Conservation (phyloP, 2,797 vertebrate genomes). For the Cossypha heuglini region DNA sequence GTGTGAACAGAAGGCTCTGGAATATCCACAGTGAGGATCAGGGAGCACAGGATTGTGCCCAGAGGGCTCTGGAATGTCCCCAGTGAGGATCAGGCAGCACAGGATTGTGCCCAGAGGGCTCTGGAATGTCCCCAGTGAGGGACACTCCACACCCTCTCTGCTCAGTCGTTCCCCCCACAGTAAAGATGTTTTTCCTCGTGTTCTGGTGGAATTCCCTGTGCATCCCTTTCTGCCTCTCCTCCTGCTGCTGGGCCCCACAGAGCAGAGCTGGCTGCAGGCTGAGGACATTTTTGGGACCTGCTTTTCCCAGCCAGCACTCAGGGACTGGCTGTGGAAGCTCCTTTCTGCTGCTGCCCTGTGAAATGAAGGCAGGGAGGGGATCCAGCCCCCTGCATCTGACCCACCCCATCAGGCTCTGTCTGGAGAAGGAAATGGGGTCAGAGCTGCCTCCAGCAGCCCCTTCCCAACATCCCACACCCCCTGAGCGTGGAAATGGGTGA, state of each 20-base stretch:
- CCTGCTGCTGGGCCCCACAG: rapidly evolving
- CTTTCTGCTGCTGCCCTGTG: background rate
- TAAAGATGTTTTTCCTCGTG: rapidly evolving
- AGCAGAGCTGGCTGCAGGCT: background rate
- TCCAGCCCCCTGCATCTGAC: background rate
- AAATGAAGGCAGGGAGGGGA: background rate
- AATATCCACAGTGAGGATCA: too few species aligned
- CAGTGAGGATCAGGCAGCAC: too few species aligned
- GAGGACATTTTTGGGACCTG: background rate
- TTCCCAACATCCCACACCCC: background rate
- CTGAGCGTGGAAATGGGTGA: background rate
- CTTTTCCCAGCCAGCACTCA: too few species aligned
- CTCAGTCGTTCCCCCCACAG: background rate
- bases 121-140: too few species aligned
- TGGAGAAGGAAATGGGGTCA: background rate
- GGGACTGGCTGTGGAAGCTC: too few species aligned
- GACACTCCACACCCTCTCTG: background rate
- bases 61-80: too few species aligned
- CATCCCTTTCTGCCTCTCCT: background rate
- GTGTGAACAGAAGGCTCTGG: too few species aligned
- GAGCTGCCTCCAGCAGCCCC: background rate
- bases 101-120: too few species aligned
- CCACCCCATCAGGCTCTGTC: background rate
- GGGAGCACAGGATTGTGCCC: too few species aligned
- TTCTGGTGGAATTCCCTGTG: background rate